These are phyloP conservation scores for Festucalex cinctus DNA, from an alignment of 2,113 vertebrate species.

Conservation along the genomic window DNA sequence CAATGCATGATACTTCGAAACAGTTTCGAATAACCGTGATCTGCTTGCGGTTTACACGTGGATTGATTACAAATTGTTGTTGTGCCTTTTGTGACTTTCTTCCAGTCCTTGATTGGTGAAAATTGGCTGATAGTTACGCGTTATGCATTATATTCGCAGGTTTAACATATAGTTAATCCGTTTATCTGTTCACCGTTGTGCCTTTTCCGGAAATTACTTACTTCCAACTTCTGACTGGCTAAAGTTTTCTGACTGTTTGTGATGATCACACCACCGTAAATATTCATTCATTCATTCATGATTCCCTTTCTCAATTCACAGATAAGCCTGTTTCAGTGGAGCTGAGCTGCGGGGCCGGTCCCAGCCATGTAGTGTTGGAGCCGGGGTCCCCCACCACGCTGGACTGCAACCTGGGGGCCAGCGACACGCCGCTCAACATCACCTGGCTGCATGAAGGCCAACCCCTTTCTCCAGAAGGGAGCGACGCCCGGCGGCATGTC, in stretches of 20 bases:
- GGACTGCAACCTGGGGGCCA: conserved; percentile 79
- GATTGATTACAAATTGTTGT: not conserved
- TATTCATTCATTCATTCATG: not conserved
- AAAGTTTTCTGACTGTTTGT: no score
- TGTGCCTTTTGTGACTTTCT: not conserved
- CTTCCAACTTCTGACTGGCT: no score
- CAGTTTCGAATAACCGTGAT: not conserved
- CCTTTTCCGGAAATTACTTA: no score
- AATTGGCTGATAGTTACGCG: no score
- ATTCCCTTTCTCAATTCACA: conserved; percentile 47
- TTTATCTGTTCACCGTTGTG: not conserved
- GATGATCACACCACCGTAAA: no score
- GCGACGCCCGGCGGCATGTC: conserved; percentile 70
- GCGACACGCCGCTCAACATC: conserved; percentile 75
- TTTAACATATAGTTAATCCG: not conserved
- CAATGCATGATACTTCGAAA: not conserved
- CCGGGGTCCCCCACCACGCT: conserved; percentile 77
- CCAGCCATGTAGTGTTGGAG: conserved; percentile 81
- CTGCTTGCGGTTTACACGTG: not conserved
- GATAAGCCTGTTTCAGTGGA: conserved; percentile 80
- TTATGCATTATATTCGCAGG: not conserved
- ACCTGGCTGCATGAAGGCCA: conserved; percentile 85
- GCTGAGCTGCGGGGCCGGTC: conserved; percentile 85
- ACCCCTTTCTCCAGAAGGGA: conserved; percentile 63
- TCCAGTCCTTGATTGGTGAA: not conserved